Evolutionary conservation across 1,140 invertebrate genomes (phyloP), one percentile per base, ranked within the genome.

Genomic region (Hylaeus volcanicus): DNA sequence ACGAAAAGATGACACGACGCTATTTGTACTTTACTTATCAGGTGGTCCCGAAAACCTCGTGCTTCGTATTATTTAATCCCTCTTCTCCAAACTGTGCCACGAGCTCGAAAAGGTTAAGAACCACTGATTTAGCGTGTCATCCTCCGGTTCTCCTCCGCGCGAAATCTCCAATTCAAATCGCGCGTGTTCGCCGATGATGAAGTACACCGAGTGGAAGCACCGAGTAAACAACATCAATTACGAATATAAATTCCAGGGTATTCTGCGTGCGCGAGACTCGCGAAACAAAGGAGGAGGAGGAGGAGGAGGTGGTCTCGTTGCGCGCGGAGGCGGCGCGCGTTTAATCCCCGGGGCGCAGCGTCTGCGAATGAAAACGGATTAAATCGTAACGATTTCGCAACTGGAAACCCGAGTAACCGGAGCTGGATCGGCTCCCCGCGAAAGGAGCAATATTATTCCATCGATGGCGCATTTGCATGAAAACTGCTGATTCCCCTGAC

Each of bases 401-500:
- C 37, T 56, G 41, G 41, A 56, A 56, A 26, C 26, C 48, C 43
- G 76, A 9, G 56, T 77, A 68, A 73, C 26, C 70, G 53, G 74
- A 56, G 48, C 43, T 15, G n/a, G 63, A 69, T 74, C 26, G 39
- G n/a, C 14, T 56, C 58, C 8, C 37, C 69, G 72, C 68, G 84
- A 90, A 89, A 88, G 76, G 76, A 86, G 75, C 82, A 74, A 88
- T 88, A 90, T 89, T 85, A 87, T 90, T 90, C 80, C 88, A 90
- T 90, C 89, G 85, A 88, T 84, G 82, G 69, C 15, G 81, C 84
- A 91, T 91, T 91, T 91, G 89, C 86, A 90, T 90, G 88, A 91
- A 90, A 90, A 90, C 72, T 89, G 82, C 86, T 85, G 86, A 90
- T 90, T 90, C 89, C 83, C 88, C 86, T 89, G 89, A 90, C 89